Evolutionary conservation across 2,113 vertebrate species (phyloP), one percentile per base, ranked within the genome.

Genomic region (Dendropsophus ebraccatus): DNA sequence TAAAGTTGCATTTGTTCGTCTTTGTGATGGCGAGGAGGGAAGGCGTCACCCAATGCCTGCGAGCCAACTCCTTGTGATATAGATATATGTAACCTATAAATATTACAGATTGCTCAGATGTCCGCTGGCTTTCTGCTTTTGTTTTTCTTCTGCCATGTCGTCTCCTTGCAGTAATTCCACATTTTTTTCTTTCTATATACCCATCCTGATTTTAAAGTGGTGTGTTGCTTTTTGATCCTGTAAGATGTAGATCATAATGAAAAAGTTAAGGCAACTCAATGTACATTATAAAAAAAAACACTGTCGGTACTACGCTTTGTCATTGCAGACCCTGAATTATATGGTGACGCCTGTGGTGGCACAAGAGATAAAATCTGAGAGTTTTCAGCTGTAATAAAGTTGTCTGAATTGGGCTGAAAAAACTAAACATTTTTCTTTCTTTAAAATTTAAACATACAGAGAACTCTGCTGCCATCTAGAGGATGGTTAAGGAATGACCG

Each of bases 381-480:
- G 35, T 65, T 81, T 81, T 65, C 35, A 21, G 23, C 37, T 9
- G 56, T 60, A 81, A 65, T 81, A 62, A 65, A 65, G 78, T 81
- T 41, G 54, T 58, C 35, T 25, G 56, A 79, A 79, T 56, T 56
- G 76, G 52, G 52, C 11, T 49, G 28, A 62, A 80, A n/a, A 35
- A n/a, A 49, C 52, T n/a, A n/a, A 58, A 41, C 19, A 12, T 2
- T 12, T 54, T 54, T 1, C 32, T 78, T 49, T 41, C 4, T 41
- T 35, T 32, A 2, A 21, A 52, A n/a, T 47, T 35, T 45, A 23
- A 19, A 32, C 16, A 47, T 30, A 23, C 0, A 28, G 41, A 81
- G 78, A 80, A 25, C 56, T 45, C 14, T 62, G 54, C 56, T 81
- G 56, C 56, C 56, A 81, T 65, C 78, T 62, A 19, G 13, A 11